These are phyloP conservation scores for Eupithecia dodoneata DNA, from an alignment of 2,888 invertebrate species.

Conservation along the genomic window DNA sequence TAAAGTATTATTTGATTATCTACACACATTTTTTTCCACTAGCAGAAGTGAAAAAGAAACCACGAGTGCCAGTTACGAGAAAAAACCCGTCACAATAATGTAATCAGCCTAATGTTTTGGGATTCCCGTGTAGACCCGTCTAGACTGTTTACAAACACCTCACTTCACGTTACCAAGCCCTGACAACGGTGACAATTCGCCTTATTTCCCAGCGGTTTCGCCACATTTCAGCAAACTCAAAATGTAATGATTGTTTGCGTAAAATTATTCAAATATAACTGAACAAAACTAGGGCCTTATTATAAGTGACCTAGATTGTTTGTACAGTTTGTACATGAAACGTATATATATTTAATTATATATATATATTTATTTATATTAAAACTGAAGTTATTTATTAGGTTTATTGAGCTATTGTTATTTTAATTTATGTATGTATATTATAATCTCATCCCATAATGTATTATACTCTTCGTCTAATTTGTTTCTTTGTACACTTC, in stretches of 20 bases:
- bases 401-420: too few species aligned
- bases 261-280: constrained; percentile 42
- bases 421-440: too few species aligned
- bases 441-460: too few species aligned
- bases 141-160: constrained; percentile 11
- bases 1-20: background rate
- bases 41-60: background rate
- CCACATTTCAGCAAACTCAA: constrained; percentile 57
- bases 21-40: background rate
- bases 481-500: too few species aligned
- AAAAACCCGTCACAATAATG: background rate
- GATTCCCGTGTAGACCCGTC: background rate
- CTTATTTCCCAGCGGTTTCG: constrained; percentile 62
- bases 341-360: too few species aligned
- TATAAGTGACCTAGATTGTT: constrained; percentile 12
- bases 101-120: background rate
- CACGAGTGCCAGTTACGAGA: background rate
- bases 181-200: constrained; percentile 56
- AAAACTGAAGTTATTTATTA: too few species aligned
- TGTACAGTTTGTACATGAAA: background rate
- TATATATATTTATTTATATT: too few species aligned
- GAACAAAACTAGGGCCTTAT: constrained; percentile 11
- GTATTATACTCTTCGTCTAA: too few species aligned
- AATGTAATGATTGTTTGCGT: constrained; percentile 57
- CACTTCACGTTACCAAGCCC: constrained; percentile 36